These are phyloP conservation scores for Motacilla tschutschensis DNA, from an alignment of 2,113 vertebrate genomes.

Conservation along the genomic window DNA sequence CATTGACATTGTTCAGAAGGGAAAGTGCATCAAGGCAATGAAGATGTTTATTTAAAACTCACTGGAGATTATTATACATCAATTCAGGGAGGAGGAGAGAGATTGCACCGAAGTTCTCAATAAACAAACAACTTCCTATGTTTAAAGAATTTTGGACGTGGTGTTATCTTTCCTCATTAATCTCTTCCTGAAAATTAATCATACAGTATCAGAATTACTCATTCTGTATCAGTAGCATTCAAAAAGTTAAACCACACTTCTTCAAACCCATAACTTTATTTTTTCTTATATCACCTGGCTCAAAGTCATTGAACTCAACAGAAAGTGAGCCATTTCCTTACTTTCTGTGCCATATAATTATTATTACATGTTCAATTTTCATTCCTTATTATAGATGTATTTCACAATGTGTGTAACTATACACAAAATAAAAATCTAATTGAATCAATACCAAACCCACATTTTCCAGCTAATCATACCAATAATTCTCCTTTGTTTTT, in stretches of 20 bases:
- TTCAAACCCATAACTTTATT: background rate
- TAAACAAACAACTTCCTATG: background rate
- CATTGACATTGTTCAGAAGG: background rate
- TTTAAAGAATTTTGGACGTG: background rate
- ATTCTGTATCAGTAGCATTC: background rate
- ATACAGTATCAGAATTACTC: constrained; percentile 17
- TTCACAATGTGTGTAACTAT: background rate
- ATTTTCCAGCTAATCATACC: background rate
- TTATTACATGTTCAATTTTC: background rate
- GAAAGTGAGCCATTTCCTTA: background rate
- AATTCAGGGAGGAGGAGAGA: background rate
- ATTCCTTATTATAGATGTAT: background rate
- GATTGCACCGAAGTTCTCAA: background rate
- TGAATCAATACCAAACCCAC: background rate
- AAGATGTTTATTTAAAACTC: background rate
- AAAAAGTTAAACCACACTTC: background rate
- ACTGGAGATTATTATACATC: background rate
- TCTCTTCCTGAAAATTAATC: constrained; percentile 38
- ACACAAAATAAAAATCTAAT: constrained; percentile 5
- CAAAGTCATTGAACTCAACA: background rate
- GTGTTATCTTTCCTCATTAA: background rate
- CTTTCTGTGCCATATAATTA: background rate
- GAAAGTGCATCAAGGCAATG: background rate
- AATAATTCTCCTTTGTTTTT: background rate
- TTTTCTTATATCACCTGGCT: background rate